Evolutionary conservation across 2,797 vertebrate genomes (phyloP), one percentile per base, ranked within the genome.

Genomic region (Cetoscarus ocellatus): DNA sequence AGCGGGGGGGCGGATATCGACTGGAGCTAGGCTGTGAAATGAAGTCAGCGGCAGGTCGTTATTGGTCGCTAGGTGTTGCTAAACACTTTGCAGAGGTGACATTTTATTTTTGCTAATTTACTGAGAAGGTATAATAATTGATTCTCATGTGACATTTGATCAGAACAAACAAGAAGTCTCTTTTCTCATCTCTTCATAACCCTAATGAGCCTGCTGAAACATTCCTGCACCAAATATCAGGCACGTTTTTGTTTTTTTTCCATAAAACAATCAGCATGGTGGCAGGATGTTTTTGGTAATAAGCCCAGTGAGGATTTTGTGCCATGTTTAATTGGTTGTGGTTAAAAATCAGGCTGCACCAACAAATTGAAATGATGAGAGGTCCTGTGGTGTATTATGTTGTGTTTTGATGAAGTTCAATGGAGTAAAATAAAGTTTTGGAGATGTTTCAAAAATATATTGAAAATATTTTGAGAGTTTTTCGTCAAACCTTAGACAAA

Each of bases 101-200:
- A 10, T 53, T 79, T 68, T 49, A 60, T 68, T 51, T 73, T 18
- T 47, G 53, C 54, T 54, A 40, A 77, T 79, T 77, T 67, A 67
- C 13, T 52, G 51, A 49, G 44, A 77, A 60, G 38, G 50, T 45
- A 7, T 17, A 38, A 65, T 79, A 74, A 84, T 76, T 47, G 58
- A 67, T 80, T 82, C 53, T 77, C 38, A 6, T 52, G 70, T 80
- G 70, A 61, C 61, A 55, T 65, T 77, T 73, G 40, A 61, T 70
- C 6, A 12, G 53, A 61, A 57, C 34, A 62, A 60, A 61, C 15
- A 19, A 51, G n/a, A 38, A 19, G 10, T 42, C 45, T 73, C 14
- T 50, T 50, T 63, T 69, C 59, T 67, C 67, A 18, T 66, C 27
- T 49, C 34, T 3, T 55, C 36, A 34, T 18, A 62, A 43, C 36